Base-by-base conservation (phyloP, 2,113 vertebrate species). In the Piprites chloris region DNA sequence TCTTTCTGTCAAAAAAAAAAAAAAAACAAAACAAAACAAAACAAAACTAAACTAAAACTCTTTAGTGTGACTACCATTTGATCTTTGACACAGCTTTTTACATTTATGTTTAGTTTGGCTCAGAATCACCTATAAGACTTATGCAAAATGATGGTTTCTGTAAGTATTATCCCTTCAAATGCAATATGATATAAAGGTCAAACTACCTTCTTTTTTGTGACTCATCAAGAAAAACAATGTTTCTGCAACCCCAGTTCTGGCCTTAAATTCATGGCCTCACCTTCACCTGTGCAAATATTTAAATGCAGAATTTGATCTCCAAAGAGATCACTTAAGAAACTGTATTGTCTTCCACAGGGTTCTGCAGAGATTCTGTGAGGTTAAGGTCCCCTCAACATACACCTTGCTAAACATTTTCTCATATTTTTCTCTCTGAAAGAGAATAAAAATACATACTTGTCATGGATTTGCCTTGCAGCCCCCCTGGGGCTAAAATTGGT, bases 281-380 rank as follows among this genome's bases (percentile, higher is more conserved):
- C 41, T 89, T 94, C 87, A 96, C 53, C 81, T 96, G 62, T 79
- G 62, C 80, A 95, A 95, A 93, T 73, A 91, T 76, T 14, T 62
- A 65, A 65, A 69, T 5, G 16, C 9, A 79, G 62, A 85, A 85
- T 42, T 68, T 75, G 32, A 62, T 79, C 49, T 75, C 18, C 53
- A 76, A 61, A 71, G 27, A 84, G 55, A 74, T 61, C 39, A 35
- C 47, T 91, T 33, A 21, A 42, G 42, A 92, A 91, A 68, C 9
- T 16, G 1, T 3, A 8, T 37, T 37, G 28, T 65, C 75, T 56
- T 81, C 35, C 35, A 59, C 6, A 30, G 8, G 4, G 23, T 35
- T 81, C 59, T 63, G 47, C 9, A 81, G 58, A 56, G 12, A 24
- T 84, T 89, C 47, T 81, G 22, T 47, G 55, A 72, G 27, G 12